Percentiles rank a stretch among this genome's conserved stretches.
Evolutionary conservation across 1,140 invertebrate genomes (phyloP).

Genomic region (Calephelis virginiensis): DNA sequence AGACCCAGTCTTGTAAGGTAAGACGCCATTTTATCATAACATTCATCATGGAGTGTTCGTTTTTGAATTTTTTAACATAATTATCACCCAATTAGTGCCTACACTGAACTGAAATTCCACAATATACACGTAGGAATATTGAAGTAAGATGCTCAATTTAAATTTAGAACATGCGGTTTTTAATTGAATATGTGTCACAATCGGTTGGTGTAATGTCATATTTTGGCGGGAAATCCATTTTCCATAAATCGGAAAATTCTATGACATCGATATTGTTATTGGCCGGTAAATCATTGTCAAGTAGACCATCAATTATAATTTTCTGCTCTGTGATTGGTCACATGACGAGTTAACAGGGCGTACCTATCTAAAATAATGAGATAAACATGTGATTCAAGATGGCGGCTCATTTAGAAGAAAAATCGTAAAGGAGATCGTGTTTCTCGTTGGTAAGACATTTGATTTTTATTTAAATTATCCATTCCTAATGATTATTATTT

Average conservation of each 20-base stretch:
- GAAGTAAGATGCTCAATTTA: not conserved
- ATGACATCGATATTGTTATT: not conserved
- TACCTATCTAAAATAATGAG: slow-evolving; percentile 51
- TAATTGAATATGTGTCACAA: slow-evolving; percentile 36
- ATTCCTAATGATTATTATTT: no score
- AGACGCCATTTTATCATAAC: slow-evolving; percentile 63
- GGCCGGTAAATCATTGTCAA: slow-evolving; percentile 7
- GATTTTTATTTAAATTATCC: slow-evolving; percentile 9
- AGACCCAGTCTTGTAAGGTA: slow-evolving; percentile 47
- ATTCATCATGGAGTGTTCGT: slow-evolving; percentile 42
- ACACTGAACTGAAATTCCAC: slow-evolving; percentile 24
- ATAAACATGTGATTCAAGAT: slow-evolving; percentile 72
- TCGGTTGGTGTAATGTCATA: slow-evolving; percentile 43
- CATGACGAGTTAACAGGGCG: slow-evolving; percentile 50
- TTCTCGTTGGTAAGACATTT: slow-evolving; percentile 48
- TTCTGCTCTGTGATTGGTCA: slow-evolving; percentile 65
- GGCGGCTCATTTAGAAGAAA: slow-evolving; percentile 54
- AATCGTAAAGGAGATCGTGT: slow-evolving; percentile 41
- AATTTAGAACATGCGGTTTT: not conserved
- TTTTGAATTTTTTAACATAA: slow-evolving; percentile 48
- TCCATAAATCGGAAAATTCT: slow-evolving; percentile 13
- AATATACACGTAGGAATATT: slow-evolving; percentile 18
- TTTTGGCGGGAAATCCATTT: slow-evolving; percentile 42
- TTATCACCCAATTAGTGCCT: slow-evolving; percentile 47
- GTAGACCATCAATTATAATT: slow-evolving; percentile 31